Evolutionary conservation across 2,797 vertebrate genomes (phyloP).

Genomic region (Nyctalus aviator): DNA sequence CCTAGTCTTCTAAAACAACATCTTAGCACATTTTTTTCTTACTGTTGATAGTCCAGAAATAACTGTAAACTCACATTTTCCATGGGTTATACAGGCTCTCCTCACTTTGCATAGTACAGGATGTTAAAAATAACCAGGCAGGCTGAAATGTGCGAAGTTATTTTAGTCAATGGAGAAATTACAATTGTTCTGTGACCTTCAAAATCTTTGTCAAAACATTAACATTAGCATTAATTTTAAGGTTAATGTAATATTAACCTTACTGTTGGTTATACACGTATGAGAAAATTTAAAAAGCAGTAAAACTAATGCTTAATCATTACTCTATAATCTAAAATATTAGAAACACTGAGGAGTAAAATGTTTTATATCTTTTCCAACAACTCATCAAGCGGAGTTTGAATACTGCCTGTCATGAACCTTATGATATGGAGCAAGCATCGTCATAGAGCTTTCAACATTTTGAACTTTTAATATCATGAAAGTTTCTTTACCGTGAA

Average conservation of each 20-base stretch:
- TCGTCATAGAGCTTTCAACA: not conserved
- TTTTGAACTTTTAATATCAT: not conserved
- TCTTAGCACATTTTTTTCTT: not conserved
- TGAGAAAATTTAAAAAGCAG: not conserved
- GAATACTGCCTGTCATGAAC: not conserved
- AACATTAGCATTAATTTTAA: not conserved
- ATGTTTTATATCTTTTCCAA: not conserved
- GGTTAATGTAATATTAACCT: not conserved
- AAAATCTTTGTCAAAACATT: slow-evolving; percentile 25
- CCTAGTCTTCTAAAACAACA: not conserved
- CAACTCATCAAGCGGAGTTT: not conserved
- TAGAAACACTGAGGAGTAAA: not conserved
- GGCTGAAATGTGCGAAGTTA: not conserved
- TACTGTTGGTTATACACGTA: not conserved
- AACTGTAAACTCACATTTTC: slow-evolving; percentile 1
- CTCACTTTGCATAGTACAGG: not conserved
- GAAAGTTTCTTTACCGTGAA: not conserved
- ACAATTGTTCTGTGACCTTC: not conserved
- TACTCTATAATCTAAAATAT: not conserved
- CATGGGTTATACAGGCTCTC: not conserved
- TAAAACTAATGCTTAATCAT: not conserved
- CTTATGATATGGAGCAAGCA: not conserved
- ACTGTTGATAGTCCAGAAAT: not conserved
- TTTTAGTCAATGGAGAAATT: not conserved
- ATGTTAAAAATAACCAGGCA: not conserved